Conservation (phyloP, 2,888 invertebrate species). For the Cantharis lateralis region DNA sequence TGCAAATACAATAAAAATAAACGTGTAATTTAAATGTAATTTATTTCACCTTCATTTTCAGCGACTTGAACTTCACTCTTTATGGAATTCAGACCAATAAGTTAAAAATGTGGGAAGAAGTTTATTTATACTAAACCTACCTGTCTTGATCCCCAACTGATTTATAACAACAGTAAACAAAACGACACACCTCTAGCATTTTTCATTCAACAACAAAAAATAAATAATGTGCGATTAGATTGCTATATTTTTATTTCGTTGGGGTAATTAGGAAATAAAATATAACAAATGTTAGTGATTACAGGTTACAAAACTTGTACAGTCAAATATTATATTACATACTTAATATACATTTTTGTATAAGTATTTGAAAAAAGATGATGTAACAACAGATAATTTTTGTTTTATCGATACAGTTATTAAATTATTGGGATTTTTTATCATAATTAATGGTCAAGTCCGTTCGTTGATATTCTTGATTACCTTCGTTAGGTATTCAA, state of each 20-base stretch:
- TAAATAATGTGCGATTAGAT: not conserved
- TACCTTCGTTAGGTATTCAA: not conserved
- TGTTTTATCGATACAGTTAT: not conserved
- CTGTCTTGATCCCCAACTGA: slow-evolving; percentile 9
- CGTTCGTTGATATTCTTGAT: not conserved
- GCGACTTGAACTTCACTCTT: not conserved
- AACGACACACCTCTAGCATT: slow-evolving; percentile 17
- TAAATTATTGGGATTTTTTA: not conserved
- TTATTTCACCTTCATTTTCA: slow-evolving; percentile 14
- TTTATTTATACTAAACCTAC: slow-evolving; percentile 15
- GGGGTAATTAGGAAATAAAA: no score
- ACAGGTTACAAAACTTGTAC: no score
- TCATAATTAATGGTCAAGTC: not conserved
- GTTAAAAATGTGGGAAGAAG: slow-evolving; percentile 5
- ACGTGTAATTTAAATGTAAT: not conserved
- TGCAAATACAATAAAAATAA: not conserved
- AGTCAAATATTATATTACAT: not conserved
- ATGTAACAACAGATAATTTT: not conserved
- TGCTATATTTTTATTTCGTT: not conserved
- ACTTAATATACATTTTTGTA: no score
- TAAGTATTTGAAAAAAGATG: not conserved
- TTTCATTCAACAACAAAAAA: slow-evolving; percentile 13
- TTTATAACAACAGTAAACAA: slow-evolving; percentile 9
- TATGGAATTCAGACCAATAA: slow-evolving; percentile 3
- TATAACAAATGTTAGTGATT: no score